Base-by-base conservation (phyloP, 2,888 invertebrate genomes). In the Serripes groenlandicus region DNA sequence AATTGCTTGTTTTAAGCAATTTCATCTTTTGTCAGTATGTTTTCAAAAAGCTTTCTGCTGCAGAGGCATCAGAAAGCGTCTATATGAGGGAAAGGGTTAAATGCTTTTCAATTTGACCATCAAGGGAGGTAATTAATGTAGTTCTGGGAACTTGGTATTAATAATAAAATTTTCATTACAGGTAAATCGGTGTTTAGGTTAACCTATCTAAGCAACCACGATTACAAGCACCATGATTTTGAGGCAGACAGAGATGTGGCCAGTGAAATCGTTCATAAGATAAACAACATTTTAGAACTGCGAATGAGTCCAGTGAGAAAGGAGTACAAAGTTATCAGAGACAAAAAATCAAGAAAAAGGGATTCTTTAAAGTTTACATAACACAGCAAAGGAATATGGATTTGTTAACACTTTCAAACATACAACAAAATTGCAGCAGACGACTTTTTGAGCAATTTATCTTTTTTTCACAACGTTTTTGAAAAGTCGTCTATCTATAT, bases 181-280 rank as follows among this genome's bases (percentile, higher is more conserved):
- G 95, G 95, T 64, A 97, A 97, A 92, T 96, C 97, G 4, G 96
- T 96, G 70, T 97, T 98, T 92, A 96, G 97, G 75, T 95, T 98
- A 91, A 96, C 97, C 62, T 97, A 96, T 94, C 88, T 92, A 23
- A 90, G 90, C 15, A 92, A 91, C 28, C 95, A 90, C 7, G 96
- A 96, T 72, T 98, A 97, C 94, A 98, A 98, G 93, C 96, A 97
- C 92, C 97, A 97, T 91, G 97, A 94, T 93, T 98, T 98, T 93
- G 98, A 98, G 95, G 96, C 97, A 3, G 97, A 98, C 86, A 96
- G 96, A 66, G 95, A 96, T 3, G 96, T 96, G 0, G 97, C 97
- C 0, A 96, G 96, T 87, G 97, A 97, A 94, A 98, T 98, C 68
- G 97, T 97, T 0, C 96, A 97, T 86, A 98, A 98, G 95, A 96